Conservation (phyloP, 2,888 invertebrate species). For the Neocrepidodera transversa region DNA sequence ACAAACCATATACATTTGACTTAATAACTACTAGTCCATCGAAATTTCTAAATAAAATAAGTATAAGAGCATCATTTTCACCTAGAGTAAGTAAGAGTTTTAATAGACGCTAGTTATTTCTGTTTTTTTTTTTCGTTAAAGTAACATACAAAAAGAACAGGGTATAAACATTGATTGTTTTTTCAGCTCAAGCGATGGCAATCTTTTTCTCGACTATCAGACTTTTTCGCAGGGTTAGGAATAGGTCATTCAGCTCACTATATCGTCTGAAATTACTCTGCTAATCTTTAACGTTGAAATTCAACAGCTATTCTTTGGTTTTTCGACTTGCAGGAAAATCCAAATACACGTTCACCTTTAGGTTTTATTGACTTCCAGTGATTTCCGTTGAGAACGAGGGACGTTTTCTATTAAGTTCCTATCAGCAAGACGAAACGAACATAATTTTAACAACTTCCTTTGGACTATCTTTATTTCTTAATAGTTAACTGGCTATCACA, state of each 20-base stretch:
- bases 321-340: conserved; percentile 23
- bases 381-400: conserved; percentile 45
- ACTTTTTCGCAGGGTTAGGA: not conserved
- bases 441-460: conserved; percentile 44
- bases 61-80: no score
- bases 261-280: conserved; percentile 13
- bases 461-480: conserved; percentile 19
- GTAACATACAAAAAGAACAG: no score
- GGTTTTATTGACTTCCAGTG: conserved; percentile 49
- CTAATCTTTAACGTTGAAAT: conserved; percentile 22
- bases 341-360: conserved; percentile 44
- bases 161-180: no score
- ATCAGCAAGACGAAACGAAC: conserved; percentile 41
- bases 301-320: conserved; percentile 16
- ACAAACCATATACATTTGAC: no score
- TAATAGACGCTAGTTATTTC: no score
- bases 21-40: no score
- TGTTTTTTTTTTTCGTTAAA: no score
- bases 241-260: not conserved
- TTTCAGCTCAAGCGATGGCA: not conserved
- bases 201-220: not conserved
- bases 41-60: no score
- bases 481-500: no score
- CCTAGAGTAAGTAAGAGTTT: no score
- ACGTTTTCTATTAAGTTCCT: conserved; percentile 48